These are phyloP conservation scores for Gobio gobio DNA, from an alignment of 2,113 vertebrate species.

Conservation along the genomic window DNA sequence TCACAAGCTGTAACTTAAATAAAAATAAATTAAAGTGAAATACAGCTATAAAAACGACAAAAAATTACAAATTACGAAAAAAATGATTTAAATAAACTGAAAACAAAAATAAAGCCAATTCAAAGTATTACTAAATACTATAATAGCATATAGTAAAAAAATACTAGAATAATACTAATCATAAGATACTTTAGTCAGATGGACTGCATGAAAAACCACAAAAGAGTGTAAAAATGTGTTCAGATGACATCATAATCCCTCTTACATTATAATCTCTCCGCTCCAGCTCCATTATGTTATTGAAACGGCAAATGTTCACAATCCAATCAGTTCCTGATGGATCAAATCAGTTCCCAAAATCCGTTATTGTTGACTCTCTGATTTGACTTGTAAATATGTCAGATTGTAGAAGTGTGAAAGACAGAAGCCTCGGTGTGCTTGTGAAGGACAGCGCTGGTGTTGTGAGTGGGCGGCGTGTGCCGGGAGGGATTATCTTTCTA, in stretches of 20 bases:
- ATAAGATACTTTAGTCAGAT: too few species aligned
- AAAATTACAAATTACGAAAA: too few species aligned
- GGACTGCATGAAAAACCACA: neutral
- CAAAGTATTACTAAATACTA: too few species aligned
- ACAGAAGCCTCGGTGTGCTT: neutral
- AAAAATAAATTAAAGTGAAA: too few species aligned
- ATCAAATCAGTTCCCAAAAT: neutral
- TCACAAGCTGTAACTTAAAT: too few species aligned
- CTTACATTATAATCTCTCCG: neutral
- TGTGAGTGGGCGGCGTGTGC: neutral
- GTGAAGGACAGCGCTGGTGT: neutral
- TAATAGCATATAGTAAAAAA: too few species aligned
- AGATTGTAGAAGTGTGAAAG: neutral
- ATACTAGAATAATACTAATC: too few species aligned
- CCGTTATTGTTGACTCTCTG: neutral
- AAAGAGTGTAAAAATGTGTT: neutral
- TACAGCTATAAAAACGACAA: too few species aligned
- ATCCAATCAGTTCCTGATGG: neutral
- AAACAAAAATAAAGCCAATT: too few species aligned
- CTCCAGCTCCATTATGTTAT: neutral
- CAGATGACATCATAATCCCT: neutral
- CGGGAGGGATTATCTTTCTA: constrained; percentile 8
- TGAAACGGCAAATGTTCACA: too few species aligned
- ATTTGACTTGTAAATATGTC: neutral
- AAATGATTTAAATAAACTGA: too few species aligned